A percentile compares a stretch with the other conserved stretches of the same genome.
Conservation (phyloP, 2,113 vertebrate species). For the Bambusicola thoracicus region DNA sequence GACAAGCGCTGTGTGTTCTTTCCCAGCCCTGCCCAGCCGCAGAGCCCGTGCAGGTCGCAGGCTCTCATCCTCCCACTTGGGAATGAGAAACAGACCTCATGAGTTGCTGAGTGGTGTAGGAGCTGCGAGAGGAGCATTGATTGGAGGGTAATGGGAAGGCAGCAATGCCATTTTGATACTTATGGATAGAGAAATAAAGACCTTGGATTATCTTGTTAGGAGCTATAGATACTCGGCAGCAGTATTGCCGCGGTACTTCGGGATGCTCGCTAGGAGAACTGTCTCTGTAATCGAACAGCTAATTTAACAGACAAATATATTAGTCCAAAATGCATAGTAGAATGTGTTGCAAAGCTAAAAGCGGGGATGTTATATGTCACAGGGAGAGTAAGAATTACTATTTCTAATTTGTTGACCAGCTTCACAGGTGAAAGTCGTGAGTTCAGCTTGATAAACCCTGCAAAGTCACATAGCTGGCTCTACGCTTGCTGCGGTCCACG, state of each 20-base stretch:
- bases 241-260: accelerated
- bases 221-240: background rate
- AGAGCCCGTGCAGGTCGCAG: background rate
- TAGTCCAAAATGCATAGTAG: accelerated
- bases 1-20: accelerated
- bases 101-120: background rate
- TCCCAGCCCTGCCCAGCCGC: background rate
- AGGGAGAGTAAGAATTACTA: background rate
- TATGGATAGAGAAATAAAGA: background rate
- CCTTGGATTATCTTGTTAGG: accelerated
- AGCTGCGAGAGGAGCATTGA: background rate
- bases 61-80: background rate
- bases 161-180: background rate
- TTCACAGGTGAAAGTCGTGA: background rate
- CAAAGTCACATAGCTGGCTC: background rate
- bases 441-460: background rate
- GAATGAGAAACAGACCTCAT: background rate
- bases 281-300: accelerated
- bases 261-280: background rate
- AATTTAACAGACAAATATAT: background rate
- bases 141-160: background rate
- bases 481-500: accelerated
- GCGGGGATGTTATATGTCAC: background rate
- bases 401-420: background rate
- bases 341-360: background rate